Evolutionary conservation across 2,888 invertebrate genomes (phyloP).

Genomic region (Heteromyza rotundicornis): DNA sequence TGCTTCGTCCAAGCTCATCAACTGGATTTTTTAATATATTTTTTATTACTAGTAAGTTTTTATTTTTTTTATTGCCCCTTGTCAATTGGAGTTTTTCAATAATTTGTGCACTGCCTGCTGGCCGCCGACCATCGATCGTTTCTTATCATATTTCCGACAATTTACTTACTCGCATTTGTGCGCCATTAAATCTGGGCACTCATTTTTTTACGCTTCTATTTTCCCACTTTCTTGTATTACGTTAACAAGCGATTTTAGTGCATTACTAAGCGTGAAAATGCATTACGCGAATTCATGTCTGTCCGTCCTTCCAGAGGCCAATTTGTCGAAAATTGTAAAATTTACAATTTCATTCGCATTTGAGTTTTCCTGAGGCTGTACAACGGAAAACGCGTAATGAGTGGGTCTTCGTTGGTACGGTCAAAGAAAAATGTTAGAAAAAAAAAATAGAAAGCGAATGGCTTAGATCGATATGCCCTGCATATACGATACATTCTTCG

Average conservation of each 20-base stretch:
- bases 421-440: too few species aligned
- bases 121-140: too few species aligned
- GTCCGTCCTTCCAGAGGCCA: neutral
- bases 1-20: neutral
- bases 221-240: neutral
- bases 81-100: neutral
- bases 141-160: constrained; percentile 39
- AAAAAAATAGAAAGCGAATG: too few species aligned
- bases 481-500: too few species aligned
- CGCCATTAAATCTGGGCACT: neutral
- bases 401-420: too few species aligned
- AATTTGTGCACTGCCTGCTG: neutral
- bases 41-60: too few species aligned
- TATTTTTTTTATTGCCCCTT: too few species aligned
- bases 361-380: too few species aligned
- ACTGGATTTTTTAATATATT: neutral
- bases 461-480: too few species aligned
- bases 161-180: constrained; percentile 27
- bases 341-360: neutral
- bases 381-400: too few species aligned
- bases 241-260: constrained; percentile 3
- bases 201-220: too few species aligned
- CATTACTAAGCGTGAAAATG: neutral
- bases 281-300: neutral
- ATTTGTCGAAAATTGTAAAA: neutral